phyloP scores from a whole-genome alignment of 2,797 vertebrate genomes.

The Craterocephalus amniculus region DNA sequence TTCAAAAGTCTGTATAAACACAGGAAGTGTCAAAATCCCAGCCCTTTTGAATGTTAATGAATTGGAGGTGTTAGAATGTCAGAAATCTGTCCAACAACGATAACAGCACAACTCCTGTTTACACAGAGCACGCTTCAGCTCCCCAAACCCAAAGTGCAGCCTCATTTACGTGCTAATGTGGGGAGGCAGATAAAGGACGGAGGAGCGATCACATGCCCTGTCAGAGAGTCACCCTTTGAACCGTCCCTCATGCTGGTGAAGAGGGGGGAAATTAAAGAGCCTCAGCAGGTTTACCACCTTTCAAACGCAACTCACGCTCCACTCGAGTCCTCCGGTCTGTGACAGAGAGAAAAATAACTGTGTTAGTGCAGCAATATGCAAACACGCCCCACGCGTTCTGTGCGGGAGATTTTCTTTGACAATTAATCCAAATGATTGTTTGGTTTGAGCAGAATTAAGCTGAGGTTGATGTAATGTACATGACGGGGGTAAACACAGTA shows the following conservation, averaged over 20 bases:
- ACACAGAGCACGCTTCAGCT: conserved; percentile 80
- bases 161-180: conserved; percentile 90
- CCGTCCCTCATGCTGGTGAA: conserved; percentile 78
- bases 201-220: conserved; percentile 84
- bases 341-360: conserved; percentile 73
- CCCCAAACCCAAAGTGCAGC: conserved; percentile 83
- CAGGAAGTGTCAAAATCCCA: conserved; percentile 81
- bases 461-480: conserved; percentile 61
- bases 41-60: conserved; percentile 82
- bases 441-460: conserved; percentile 56
- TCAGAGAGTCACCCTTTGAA: conserved; percentile 86
- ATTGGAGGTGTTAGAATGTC: conserved; percentile 84
- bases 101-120: conserved; percentile 84
- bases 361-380: conserved; percentile 17
- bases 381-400: conserved; percentile 31
- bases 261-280: conserved; percentile 82
- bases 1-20: conserved; percentile 81
- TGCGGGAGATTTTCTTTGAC: conserved; percentile 49
- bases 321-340: conserved; percentile 68
- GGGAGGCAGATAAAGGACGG: conserved; percentile 83
- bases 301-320: conserved; percentile 80
- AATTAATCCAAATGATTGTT: conserved; percentile 68
- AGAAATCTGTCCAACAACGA: conserved; percentile 86
- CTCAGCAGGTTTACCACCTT: conserved; percentile 82
- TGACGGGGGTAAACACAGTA: conserved; percentile 47